A percentile compares a stretch with the other conserved stretches of the same genome.
Evolutionary conservation across 1,140 invertebrate species (phyloP).

Genomic region (Zaprionus lachaisei): DNA sequence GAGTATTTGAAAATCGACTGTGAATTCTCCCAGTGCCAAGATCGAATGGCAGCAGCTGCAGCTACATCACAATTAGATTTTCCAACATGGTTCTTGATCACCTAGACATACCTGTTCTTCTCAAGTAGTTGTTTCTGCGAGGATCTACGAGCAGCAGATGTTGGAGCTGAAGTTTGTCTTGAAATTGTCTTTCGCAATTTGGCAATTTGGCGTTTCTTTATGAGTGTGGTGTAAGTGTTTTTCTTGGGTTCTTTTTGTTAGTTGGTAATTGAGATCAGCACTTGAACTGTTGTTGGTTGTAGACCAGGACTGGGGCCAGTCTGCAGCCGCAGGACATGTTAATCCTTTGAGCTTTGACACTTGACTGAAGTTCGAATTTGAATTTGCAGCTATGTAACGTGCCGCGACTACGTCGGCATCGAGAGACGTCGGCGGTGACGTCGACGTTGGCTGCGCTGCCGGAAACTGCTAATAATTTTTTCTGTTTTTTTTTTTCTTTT

Average conservation of each 20-base stretch:
- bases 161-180: neutral
- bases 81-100: neutral
- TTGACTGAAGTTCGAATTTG: slow-evolving; percentile 83
- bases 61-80: neutral
- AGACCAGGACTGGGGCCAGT: slow-evolving; percentile 2
- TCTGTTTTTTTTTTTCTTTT: slow-evolving; percentile 32
- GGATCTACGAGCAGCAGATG: neutral
- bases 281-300: slow-evolving; percentile 30
- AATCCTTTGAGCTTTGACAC: slow-evolving; percentile 84
- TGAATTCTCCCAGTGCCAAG: slow-evolving; percentile 85
- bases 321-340: slow-evolving; percentile 73
- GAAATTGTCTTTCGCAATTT: neutral
- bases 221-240: neutral
- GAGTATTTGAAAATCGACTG: slow-evolving; percentile 76
- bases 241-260: neutral
- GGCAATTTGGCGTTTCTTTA: neutral
- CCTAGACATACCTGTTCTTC: neutral
- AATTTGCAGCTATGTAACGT: slow-evolving; percentile 76
- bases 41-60: slow-evolving; percentile 44
- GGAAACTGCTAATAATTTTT: slow-evolving; percentile 56
- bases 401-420: slow-evolving; percentile 18
- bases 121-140: neutral
- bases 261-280: slow-evolving; percentile 20
- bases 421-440: slow-evolving; percentile 31
- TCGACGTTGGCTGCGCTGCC: slow-evolving; percentile 38